These are phyloP conservation scores for Augochlora pura DNA, from an alignment of 1,140 invertebrate genomes.

Conservation along the genomic window DNA sequence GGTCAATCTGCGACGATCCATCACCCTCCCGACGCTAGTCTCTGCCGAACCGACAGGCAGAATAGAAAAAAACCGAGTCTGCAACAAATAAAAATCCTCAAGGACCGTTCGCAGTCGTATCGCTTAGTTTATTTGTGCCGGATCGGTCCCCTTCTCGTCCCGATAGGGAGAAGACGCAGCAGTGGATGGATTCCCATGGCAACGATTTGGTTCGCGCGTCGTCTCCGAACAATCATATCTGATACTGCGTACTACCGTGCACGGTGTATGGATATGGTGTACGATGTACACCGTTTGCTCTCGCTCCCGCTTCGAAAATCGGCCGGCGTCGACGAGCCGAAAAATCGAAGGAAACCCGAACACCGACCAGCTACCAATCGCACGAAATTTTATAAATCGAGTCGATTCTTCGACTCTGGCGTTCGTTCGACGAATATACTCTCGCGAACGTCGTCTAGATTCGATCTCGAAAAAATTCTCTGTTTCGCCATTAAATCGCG, in stretches of 20 bases:
- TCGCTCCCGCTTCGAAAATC: slow-evolving; percentile 13
- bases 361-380: too few species aligned
- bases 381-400: too few species aligned
- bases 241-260: too few species aligned
- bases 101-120: slow-evolving; percentile 27
- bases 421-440: too few species aligned
- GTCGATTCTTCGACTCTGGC: too few species aligned
- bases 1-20: too few species aligned
- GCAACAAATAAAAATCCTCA: slow-evolving; percentile 22
- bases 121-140: slow-evolving; percentile 45
- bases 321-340: not conserved
- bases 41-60: too few species aligned
- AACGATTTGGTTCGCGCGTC: not conserved
- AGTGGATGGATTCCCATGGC: slow-evolving; percentile 34
- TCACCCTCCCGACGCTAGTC: too few species aligned
- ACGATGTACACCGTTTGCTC: slow-evolving; percentile 33
- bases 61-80: too few species aligned
- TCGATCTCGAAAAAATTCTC: too few species aligned
- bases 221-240: slow-evolving; percentile 17
- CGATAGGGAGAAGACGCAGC: slow-evolving; percentile 2
- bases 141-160: slow-evolving; percentile 44
- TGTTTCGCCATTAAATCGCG: not conserved
- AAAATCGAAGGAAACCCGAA: slow-evolving; percentile 12
- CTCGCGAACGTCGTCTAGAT: too few species aligned
- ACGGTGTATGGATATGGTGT: too few species aligned